phyloP scores from a whole-genome alignment of 1,140 invertebrate genomes.

The Drosophila insularis region DNA sequence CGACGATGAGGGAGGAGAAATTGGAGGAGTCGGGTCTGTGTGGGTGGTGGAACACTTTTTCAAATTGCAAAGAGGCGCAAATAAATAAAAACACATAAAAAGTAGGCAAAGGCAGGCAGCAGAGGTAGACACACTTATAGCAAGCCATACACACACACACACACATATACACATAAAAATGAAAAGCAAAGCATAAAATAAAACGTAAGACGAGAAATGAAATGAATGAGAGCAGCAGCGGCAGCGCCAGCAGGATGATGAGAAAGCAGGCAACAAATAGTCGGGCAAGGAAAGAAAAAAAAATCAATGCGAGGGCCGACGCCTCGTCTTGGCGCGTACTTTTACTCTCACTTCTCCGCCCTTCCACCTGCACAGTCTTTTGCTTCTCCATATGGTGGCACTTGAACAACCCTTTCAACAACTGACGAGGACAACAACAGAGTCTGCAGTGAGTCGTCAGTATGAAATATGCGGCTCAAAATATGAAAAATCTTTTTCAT shows the following conservation, averaged over 20 bases:
- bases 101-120: constrained; percentile 61
- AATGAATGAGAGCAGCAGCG: constrained; percentile 70
- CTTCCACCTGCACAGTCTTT: constrained; percentile 13
- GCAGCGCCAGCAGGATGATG: constrained; percentile 24
- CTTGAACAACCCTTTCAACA: constrained; percentile 70
- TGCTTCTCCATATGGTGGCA: constrained; percentile 17
- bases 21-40: background rate
- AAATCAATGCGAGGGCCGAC: constrained; percentile 66
- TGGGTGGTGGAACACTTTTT: constrained; percentile 64
- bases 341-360: constrained; percentile 44
- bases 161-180: constrained; percentile 45
- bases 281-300: constrained; percentile 36
- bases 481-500: constrained; percentile 71
- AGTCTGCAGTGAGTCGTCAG: constrained; percentile 29
- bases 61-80: constrained; percentile 78
- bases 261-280: constrained; percentile 31
- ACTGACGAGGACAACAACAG: constrained; percentile 35
- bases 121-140: constrained; percentile 25
- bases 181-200: constrained; percentile 63
- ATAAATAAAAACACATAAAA: constrained; percentile 80
- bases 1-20: background rate
- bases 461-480: constrained; percentile 70
- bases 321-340: constrained; percentile 47
- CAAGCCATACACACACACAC: constrained; percentile 30
- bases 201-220: constrained; percentile 69